phyloP scores from a whole-genome alignment of 2,113 vertebrate species.

The Pipra filicauda region DNA sequence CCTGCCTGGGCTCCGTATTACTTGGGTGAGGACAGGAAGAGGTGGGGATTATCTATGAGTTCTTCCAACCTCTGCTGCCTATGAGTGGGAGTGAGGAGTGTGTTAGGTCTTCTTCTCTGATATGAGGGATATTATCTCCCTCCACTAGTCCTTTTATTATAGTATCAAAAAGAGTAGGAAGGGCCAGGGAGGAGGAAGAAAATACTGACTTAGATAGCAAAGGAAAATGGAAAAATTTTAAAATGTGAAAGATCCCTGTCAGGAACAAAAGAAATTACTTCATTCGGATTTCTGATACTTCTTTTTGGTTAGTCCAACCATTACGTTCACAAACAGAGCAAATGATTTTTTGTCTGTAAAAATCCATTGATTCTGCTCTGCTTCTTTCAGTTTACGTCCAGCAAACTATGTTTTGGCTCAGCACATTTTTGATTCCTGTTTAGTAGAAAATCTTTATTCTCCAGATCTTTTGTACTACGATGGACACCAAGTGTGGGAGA shows the following conservation, averaged over 20 bases:
- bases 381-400: neutral
- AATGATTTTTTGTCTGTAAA: neutral
- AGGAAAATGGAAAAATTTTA: neutral
- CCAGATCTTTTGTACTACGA: neutral
- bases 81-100: neutral
- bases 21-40: neutral
- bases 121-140: rapidly evolving
- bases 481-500: neutral
- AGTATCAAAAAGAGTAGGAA: neutral
- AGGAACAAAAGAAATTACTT: neutral
- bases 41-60: neutral
- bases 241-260: neutral
- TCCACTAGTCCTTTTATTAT: neutral
- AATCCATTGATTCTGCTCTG: neutral
- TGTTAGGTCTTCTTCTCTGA: neutral
- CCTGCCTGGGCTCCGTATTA: neutral
- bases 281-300: neutral
- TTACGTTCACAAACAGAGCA: neutral
- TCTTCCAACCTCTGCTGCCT: neutral
- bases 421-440: neutral
- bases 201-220: neutral
- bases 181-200: neutral
- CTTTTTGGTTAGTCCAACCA: neutral
- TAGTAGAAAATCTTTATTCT: neutral
- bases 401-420: neutral